These are phyloP conservation scores for Elephas maximus DNA, from an alignment of 2,113 vertebrate genomes.

Conservation along the genomic window DNA sequence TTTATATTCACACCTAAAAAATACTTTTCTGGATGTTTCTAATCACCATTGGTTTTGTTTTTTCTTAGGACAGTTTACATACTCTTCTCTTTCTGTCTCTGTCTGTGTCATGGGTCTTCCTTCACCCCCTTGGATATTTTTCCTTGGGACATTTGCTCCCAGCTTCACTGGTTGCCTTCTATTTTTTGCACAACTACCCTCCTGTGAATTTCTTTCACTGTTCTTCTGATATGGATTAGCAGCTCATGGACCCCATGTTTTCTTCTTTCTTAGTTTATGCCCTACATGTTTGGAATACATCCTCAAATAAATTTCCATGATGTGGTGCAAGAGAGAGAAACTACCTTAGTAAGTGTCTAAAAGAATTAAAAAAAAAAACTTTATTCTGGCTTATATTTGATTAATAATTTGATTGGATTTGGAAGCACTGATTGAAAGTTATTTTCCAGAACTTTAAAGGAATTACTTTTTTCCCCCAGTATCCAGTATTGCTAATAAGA, in stretches of 20 bases:
- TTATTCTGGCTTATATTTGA: not conserved
- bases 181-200: not conserved
- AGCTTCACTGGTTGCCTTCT: not conserved
- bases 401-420: not conserved
- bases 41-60: not conserved
- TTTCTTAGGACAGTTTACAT: not conserved
- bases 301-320: not conserved
- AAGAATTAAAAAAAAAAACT: not conserved
- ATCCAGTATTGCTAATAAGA: not conserved
- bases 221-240: not conserved
- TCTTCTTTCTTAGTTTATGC: not conserved
- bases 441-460: slow-evolving; percentile 24
- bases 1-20: not conserved
- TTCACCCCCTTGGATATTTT: not conserved
- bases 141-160: not conserved
- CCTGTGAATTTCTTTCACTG: not conserved
- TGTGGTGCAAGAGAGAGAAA: not conserved
- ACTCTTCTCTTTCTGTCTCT: no score
- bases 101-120: not conserved
- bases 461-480: not conserved
- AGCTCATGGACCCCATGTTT: not conserved
- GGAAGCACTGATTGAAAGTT: not conserved
- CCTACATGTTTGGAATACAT: not conserved
- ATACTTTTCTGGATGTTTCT: not conserved
- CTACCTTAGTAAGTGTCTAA: not conserved